Evolutionary conservation across 2,113 vertebrate genomes (phyloP).

Genomic region (Arizona elegans): DNA sequence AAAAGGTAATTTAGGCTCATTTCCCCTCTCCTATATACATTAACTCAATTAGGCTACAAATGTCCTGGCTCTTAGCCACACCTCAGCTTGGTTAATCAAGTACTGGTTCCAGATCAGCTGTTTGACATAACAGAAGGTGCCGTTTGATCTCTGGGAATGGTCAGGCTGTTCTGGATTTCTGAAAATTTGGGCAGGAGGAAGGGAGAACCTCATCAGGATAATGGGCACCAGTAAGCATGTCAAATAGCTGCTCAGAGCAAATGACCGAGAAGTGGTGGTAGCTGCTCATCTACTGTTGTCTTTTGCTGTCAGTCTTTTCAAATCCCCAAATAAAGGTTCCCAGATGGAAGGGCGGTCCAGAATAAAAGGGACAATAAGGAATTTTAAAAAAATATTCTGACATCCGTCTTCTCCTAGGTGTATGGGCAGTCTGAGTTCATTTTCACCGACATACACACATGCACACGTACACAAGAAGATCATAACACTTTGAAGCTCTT

Average conservation of each 20-base stretch:
- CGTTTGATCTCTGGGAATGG: neutral
- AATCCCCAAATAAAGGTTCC: conserved; percentile 2
- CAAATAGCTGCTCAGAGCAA: conserved; percentile 3
- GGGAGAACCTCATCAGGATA: conserved; percentile 2
- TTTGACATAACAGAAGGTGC: neutral
- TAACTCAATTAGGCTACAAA: conserved; percentile 46
- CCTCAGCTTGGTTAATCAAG: conserved; percentile 18
- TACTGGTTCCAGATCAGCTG: neutral
- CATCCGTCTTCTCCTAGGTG: conserved; percentile 17
- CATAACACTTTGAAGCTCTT: neutral
- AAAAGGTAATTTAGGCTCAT: conserved; percentile 55
- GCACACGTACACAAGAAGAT: neutral
- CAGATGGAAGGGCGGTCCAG: neutral
- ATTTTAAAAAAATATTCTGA: neutral
- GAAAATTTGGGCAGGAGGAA: conserved; percentile 19
- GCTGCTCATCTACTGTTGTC: neutral
- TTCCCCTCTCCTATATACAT: conserved; percentile 27
- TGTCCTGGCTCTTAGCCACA: conserved; percentile 46
- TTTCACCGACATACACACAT: neutral
- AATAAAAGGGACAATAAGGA: neutral
- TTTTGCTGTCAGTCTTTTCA: neutral
- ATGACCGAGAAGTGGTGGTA: accelerated
- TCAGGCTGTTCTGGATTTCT: conserved; percentile 37
- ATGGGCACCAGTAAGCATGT: neutral
- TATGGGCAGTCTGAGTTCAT: neutral